These are phyloP conservation scores for Esperia sulphurella DNA, from an alignment of 2,888 invertebrate genomes.

Conservation along the genomic window DNA sequence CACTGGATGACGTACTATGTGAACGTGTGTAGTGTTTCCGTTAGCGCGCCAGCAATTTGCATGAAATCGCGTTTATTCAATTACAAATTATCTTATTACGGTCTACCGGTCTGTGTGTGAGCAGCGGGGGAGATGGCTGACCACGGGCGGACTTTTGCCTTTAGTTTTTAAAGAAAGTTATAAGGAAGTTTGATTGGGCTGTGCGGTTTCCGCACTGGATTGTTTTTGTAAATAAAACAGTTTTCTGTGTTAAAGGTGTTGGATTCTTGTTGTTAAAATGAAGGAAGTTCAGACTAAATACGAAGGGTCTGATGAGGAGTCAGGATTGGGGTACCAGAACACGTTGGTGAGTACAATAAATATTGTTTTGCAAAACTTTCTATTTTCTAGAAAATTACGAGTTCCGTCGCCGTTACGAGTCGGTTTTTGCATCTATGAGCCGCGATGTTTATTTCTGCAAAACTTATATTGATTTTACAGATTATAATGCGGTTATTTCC, in stretches of 20 bases:
- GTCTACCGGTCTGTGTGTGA: conserved; percentile 43
- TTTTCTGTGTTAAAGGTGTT: conserved; percentile 39
- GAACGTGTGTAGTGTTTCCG: conserved; percentile 52
- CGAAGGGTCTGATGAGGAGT: conserved; percentile 78
- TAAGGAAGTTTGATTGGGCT: conserved; percentile 20
- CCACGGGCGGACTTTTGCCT: conserved; percentile 39
- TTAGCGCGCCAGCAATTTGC: conserved; percentile 58
- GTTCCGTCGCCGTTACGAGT: conserved; percentile 8
- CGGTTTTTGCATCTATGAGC: conserved; percentile 17
- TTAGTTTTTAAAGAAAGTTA: conserved; percentile 34
- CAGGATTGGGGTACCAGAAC: conserved; percentile 85
- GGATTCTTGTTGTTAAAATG: conserved; percentile 46
- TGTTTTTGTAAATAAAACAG: conserved; percentile 45
- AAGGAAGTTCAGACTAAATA: conserved; percentile 56
- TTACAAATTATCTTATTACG: conserved; percentile 62
- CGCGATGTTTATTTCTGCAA: neutral
- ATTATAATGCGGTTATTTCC: too few relatives aligned
- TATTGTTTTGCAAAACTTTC: conserved; percentile 42
- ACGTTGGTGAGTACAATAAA: conserved; percentile 79
- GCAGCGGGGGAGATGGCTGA: conserved; percentile 43
- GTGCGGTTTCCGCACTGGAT: conserved; percentile 27
- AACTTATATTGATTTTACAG: neutral
- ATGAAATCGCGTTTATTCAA: conserved; percentile 70
- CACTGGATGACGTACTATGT: conserved; percentile 52
- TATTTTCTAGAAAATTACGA: conserved; percentile 46